Base-by-base conservation (phyloP, 1,140 invertebrate species). In the Lepidurus couesii region DNA sequence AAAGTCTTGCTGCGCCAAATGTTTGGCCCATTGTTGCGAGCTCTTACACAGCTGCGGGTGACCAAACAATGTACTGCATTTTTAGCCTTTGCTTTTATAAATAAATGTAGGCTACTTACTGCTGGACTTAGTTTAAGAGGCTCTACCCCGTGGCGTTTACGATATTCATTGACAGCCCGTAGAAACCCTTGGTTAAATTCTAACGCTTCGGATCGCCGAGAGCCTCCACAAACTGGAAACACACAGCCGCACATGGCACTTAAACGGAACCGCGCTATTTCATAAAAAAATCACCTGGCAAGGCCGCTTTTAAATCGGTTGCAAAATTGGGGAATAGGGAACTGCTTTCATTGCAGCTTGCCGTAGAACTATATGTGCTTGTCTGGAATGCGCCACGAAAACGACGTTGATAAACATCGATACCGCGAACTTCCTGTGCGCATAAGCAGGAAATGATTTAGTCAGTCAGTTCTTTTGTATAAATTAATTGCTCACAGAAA, bases 151-250 rank as follows among this genome's bases (percentile, higher is more conserved):
- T 96, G 94, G 81, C 90, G 91, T 80, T 85, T 85, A 80, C 94
- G 86, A 82, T 92, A 93, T 75, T 91, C 90, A 83, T 95, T 95
- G 83, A 95, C 93, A 34, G 90, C 87, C 74, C 90, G 86, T 77
- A 95, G 85, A 84, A 86, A 90, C 82, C 88, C 90, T 84, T 85
- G 86, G 82, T 86, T 88, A 88, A 88, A 92, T 21, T 65, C 53
- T 21, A 21, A 65, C 13, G 7, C 53, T 4, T 21, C 53, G 16
- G 53, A 21, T 16, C 21, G 53, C 13, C n/a, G 53, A 65, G 53
- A 65, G 53, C 53, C 53, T 65, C 53, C 53, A 65, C 53, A 16
- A n/a, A 65, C 21, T n/a, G 53, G 53, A 65, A 65, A 65, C 16
- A 65, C 53, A 21, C 53, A 65, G 21, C 53, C 53, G 13, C 53